A percentile compares a stretch with the other conserved stretches of the same genome.
phyloP scores from a whole-genome alignment of 2,888 invertebrate genomes.

The Lasioglossum lativentre region DNA sequence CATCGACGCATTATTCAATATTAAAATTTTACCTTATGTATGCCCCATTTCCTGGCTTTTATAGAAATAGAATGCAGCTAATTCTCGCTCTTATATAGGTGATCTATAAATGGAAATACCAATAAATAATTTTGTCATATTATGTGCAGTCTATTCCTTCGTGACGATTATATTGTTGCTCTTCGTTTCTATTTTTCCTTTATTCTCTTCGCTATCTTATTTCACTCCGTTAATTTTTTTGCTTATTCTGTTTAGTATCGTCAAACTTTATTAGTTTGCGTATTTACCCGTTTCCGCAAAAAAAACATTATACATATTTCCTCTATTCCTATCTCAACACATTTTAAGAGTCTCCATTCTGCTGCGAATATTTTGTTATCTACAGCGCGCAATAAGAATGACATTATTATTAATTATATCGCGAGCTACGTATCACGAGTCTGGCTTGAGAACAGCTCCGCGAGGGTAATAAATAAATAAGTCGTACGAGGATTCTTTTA shows the following conservation, averaged over 20 bases:
- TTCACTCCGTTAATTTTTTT: no score
- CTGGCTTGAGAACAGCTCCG: not conserved
- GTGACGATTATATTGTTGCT: not conserved
- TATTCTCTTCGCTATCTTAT: no score
- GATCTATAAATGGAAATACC: not conserved
- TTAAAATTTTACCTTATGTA: not conserved
- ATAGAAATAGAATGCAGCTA: not conserved
- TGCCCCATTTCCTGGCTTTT: not conserved
- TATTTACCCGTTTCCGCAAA: not conserved
- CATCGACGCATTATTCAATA: not conserved
- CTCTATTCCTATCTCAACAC: not conserved
- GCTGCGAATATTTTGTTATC: not conserved
- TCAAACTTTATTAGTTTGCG: not conserved
- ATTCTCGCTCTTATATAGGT: no score
- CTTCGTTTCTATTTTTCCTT: not conserved
- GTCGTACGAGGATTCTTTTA: conserved; percentile 4
- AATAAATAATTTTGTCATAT: not conserved
- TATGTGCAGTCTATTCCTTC: not conserved
- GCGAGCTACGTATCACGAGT: not conserved
- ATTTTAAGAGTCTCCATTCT: not conserved
- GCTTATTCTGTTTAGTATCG: no score
- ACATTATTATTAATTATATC: not conserved
- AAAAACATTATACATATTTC: not conserved
- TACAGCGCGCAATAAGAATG: not conserved
- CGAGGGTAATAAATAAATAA: conserved; percentile 46